Evolutionary conservation across 1,140 invertebrate species (phyloP).

Genomic region (Drosophila kurseongensis): DNA sequence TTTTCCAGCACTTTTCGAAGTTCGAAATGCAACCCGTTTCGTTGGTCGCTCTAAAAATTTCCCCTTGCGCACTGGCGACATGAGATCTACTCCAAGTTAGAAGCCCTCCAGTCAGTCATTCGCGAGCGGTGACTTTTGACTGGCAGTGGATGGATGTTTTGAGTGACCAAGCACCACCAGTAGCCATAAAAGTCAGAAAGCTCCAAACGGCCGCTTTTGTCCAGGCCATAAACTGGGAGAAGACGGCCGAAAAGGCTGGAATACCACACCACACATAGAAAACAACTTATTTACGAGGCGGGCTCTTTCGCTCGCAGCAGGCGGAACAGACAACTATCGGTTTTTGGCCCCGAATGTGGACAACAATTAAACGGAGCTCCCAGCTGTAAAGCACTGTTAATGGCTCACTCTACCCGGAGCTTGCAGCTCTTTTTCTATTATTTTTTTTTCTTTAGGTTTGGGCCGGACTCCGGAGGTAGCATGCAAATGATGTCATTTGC

Average conservation of each 20-base stretch:
- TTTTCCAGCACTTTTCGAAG: conserved; percentile 59
- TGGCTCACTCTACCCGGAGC: conserved; percentile 55
- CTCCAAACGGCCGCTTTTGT: conserved; percentile 69
- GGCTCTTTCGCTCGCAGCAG: conserved; percentile 53
- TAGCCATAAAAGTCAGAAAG: conserved; percentile 69
- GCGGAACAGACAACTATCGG: conserved; percentile 70
- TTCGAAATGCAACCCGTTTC: conserved; percentile 50
- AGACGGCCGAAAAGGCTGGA: conserved; percentile 28
- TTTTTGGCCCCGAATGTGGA: conserved; percentile 45
- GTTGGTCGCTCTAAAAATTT: conserved; percentile 7
- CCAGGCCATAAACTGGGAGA: conserved; percentile 58
- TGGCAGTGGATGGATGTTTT: conserved; percentile 45
- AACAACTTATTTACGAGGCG: conserved; percentile 73
- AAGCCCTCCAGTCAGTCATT: conserved; percentile 13
- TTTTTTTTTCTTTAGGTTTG: not conserved
- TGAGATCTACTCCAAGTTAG: conserved; percentile 3
- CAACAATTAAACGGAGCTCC: conserved; percentile 74
- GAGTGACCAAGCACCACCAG: conserved; percentile 46
- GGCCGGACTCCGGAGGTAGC: conserved; percentile 18
- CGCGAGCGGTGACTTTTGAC: conserved; percentile 38
- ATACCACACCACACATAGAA: conserved; percentile 2
- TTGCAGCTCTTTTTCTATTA: conserved; percentile 12
- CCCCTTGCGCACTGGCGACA: conserved; percentile 12
- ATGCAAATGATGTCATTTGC: conserved; percentile 71
- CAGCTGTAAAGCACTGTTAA: conserved; percentile 72